Base-by-base conservation (phyloP, 2,888 invertebrate species). In the Andricus curvator region DNA sequence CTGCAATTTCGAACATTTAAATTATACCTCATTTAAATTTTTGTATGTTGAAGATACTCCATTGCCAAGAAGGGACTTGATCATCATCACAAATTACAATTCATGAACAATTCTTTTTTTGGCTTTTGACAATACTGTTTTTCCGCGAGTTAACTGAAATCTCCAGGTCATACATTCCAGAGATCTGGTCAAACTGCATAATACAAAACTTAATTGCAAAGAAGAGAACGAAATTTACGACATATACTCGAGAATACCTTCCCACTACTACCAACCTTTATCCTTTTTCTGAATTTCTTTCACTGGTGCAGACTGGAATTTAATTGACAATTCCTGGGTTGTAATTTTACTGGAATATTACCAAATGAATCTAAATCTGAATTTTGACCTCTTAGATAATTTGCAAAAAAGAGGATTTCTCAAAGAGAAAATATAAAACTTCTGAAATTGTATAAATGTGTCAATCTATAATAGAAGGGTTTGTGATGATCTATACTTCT, bases 171-270 rank as follows among this genome's bases (percentile, higher is more conserved):
- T 64, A 29, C 64, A 64, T 64, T 64, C 64, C 64, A 64, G 13
- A 64, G 29, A 25, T 29, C 29, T 64, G 64, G 64, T 25, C 29
- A 29, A 17, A 64, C 64, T 25, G 64, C 64, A 64, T 64, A 64
- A 64, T 64, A 64, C 29, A 64, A 64, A 64, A 29, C 64, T 29
- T 64, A 64, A 64, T 64, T 29, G 64, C 64, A 64, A 64, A 25
- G 64, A 64, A 64, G 64, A 17, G 64, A 64, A 64, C 15, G 29
- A 64, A 25, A 64, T 64, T 64, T 64, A 64, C 64, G 64, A 64
- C 15, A 64, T 17, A 64, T 64, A 25, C 64, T 64, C 29, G 64
- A 25, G 64, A 64, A 64, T 60, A 60, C 60, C 60, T 60, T 64
- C 29, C 25, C 17, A 5, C 29, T 25, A 29, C 13, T 15, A 29